Evolutionary conservation across 1,140 invertebrate species (phyloP).

Genomic region (Meteorus sp.): DNA sequence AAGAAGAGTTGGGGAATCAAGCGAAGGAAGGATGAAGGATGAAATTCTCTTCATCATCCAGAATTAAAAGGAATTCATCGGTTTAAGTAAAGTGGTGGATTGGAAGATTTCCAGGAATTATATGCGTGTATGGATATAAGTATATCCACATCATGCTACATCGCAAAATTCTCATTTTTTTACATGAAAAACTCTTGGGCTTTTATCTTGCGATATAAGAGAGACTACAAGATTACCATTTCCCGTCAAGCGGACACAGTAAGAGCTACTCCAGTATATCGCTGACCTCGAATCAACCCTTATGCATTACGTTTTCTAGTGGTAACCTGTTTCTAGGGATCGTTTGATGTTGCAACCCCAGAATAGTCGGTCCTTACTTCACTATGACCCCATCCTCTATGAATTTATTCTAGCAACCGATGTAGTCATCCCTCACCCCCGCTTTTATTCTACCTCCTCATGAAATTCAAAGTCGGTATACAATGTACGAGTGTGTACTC

Average conservation of each 20-base stretch:
- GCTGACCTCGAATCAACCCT: constrained; percentile 15
- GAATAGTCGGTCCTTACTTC: constrained; percentile 4
- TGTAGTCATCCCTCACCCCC: neutral
- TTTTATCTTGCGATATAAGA: neutral
- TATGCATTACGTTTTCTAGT: constrained; percentile 12
- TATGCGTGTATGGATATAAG: too few relatives aligned
- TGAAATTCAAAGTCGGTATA: constrained; percentile 24
- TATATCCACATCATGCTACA: too few relatives aligned
- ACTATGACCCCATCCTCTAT: constrained; percentile 7
- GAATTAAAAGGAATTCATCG: too few relatives aligned
- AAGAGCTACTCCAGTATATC: constrained; percentile 1
- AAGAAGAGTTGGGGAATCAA: too few relatives aligned
- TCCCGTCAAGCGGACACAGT: neutral
- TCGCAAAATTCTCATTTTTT: neutral
- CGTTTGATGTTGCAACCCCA: constrained; percentile 8
- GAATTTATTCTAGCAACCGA: constrained; percentile 19
- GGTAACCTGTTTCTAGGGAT: constrained; percentile 3
- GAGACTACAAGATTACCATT: neutral
- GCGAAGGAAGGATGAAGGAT: too few relatives aligned
- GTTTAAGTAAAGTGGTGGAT: too few relatives aligned
- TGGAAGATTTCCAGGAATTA: too few relatives aligned
- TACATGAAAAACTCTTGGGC: neutral
- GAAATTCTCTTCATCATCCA: too few relatives aligned
- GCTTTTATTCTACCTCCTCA: neutral
- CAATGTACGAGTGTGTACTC: constrained; percentile 9